A percentile compares a stretch with the other conserved stretches of the same genome.
Evolutionary conservation across 2,113 vertebrate genomes (phyloP).

Genomic region (Stigmatopora nigra): DNA sequence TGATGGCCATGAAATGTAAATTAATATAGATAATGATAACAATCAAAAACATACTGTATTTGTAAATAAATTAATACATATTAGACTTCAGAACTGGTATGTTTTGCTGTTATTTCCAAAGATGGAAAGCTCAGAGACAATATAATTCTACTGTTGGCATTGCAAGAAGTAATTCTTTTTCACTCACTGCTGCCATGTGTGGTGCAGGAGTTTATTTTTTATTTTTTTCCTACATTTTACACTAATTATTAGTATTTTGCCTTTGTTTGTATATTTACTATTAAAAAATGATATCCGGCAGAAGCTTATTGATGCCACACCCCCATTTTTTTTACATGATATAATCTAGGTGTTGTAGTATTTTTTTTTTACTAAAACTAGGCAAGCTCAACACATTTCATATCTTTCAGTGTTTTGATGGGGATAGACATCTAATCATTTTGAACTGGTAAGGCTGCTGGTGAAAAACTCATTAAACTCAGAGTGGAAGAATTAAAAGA

Average conservation of each 20-base stretch:
- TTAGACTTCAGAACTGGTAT: slow-evolving; percentile 13
- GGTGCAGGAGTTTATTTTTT: neutral
- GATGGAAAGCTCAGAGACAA: neutral
- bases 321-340: too few relatives aligned
- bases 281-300: neutral
- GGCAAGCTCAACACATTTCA: too few relatives aligned
- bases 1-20: neutral
- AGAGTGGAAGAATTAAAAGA: too few relatives aligned
- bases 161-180: neutral
- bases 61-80: slow-evolving; percentile 34
- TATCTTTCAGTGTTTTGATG: too few relatives aligned
- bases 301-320: too few relatives aligned
- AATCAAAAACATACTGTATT: slow-evolving; percentile 31
- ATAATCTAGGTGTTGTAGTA: too few relatives aligned
- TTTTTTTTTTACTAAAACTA: too few relatives aligned
- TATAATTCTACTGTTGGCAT: slow-evolving; percentile 21
- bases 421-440: too few relatives aligned
- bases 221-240: neutral
- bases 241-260: slow-evolving; percentile 7
- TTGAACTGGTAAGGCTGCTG: too few relatives aligned
- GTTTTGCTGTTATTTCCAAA: slow-evolving; percentile 1
- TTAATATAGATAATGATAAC: neutral
- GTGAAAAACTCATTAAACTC: too few relatives aligned
- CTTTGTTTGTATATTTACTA: slow-evolving; percentile 5
- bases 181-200: slow-evolving; percentile 6